Evolutionary conservation across 1,140 invertebrate genomes (phyloP).

Genomic region (Drosophila ercepeae): DNA sequence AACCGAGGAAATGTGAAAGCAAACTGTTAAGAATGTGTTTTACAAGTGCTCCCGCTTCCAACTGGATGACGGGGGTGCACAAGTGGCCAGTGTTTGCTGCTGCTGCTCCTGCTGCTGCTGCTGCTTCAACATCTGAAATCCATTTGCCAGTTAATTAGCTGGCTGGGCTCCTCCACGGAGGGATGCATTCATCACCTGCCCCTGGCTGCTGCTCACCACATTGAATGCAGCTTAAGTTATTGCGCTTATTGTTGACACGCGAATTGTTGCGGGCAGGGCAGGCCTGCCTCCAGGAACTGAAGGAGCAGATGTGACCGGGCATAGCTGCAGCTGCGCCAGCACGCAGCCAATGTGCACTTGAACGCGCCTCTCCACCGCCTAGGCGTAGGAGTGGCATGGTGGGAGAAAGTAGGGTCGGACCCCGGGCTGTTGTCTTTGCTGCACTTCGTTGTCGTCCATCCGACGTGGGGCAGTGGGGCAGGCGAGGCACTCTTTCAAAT

Average conservation of each 20-base stretch:
- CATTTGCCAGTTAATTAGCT: constrained; percentile 79
- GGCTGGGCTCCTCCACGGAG: constrained; percentile 25
- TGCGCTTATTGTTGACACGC: constrained; percentile 80
- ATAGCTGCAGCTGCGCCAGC: constrained; percentile 26
- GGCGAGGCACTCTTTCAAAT: constrained; percentile 74
- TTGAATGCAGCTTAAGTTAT: constrained; percentile 78
- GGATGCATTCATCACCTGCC: constrained; percentile 38
- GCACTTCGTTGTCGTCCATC: constrained; percentile 52
- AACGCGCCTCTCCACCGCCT: constrained; percentile 25
- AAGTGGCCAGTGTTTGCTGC: constrained; percentile 62
- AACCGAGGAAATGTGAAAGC: constrained; percentile 24
- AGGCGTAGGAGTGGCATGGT: constrained; percentile 1
- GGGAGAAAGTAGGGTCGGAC: constrained; percentile 1
- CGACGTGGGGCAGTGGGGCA: constrained; percentile 20
- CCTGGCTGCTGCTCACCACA: constrained; percentile 31
- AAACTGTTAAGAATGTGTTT: constrained; percentile 30
- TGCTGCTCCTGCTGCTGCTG: background rate
- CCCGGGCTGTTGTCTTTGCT: constrained; percentile 53
- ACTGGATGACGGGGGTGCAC: constrained; percentile 7
- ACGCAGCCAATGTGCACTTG: constrained; percentile 67
- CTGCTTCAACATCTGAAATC: constrained; percentile 28
- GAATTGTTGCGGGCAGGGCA: constrained; percentile 48
- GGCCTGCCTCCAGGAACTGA: constrained; percentile 19
- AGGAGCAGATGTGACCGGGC: constrained; percentile 67
- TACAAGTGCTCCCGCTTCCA: constrained; percentile 13